These are phyloP conservation scores for Leucophora obtusa DNA, from an alignment of 2,888 invertebrate genomes.

Conservation along the genomic window DNA sequence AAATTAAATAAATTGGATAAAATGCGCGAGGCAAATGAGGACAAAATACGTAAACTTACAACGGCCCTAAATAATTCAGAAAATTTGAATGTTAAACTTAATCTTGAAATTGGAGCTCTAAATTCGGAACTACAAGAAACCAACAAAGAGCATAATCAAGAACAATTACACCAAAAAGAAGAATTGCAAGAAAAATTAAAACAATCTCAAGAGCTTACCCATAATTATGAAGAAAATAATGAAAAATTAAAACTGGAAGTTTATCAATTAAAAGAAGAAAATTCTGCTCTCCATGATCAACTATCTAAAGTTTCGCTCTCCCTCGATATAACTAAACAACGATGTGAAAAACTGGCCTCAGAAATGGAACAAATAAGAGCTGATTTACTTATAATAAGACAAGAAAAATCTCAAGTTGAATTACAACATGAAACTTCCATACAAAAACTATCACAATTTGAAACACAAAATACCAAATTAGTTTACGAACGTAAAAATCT, in stretches of 20 bases:
- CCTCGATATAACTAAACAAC: slow-evolving; percentile 63
- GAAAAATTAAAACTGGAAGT: slow-evolving; percentile 60
- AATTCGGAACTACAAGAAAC: slow-evolving; percentile 67
- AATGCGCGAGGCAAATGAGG: slow-evolving; percentile 66
- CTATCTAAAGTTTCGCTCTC: slow-evolving; percentile 66
- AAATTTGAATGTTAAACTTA: slow-evolving; percentile 68
- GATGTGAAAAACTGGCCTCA: slow-evolving; percentile 54
- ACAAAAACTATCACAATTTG: slow-evolving; percentile 64
- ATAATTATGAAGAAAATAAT: slow-evolving; percentile 64
- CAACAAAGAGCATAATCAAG: slow-evolving; percentile 54
- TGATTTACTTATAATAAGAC: slow-evolving; percentile 57
- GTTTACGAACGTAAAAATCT: slow-evolving; percentile 56
- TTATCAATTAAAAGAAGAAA: slow-evolving; percentile 62
- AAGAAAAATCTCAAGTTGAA: slow-evolving; percentile 65
- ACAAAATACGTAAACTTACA: slow-evolving; percentile 67
- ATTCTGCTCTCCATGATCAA: slow-evolving; percentile 64
- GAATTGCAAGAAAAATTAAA: slow-evolving; percentile 59
- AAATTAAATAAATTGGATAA: slow-evolving; percentile 68
- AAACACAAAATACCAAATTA: slow-evolving; percentile 63
- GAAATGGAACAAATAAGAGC: slow-evolving; percentile 66
- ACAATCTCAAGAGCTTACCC: slow-evolving; percentile 55
- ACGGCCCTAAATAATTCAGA: slow-evolving; percentile 67
- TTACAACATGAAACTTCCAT: slow-evolving; percentile 63
- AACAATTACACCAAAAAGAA: slow-evolving; percentile 55
- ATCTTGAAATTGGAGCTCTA: slow-evolving; percentile 70